Conservation (phyloP, 2,888 invertebrate species). For the Brassicogethes aeneus region DNA sequence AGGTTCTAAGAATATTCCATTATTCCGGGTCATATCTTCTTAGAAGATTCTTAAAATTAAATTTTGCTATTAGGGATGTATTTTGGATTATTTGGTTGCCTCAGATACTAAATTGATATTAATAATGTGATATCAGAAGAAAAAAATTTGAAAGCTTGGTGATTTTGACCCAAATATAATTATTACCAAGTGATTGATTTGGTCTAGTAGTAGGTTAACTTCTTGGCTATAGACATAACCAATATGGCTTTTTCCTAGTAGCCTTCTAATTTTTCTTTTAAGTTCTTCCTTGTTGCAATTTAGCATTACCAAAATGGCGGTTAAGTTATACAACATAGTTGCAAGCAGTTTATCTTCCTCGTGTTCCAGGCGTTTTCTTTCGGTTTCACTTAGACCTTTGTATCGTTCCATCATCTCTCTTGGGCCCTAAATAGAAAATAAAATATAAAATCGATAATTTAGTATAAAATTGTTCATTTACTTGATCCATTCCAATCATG, state of each 20-base stretch:
- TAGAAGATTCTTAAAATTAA: too few relatives aligned
- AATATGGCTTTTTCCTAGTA: conserved; percentile 97
- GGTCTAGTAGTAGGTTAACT: conserved; percentile 92
- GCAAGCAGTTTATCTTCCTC: conserved; percentile 95
- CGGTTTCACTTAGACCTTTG: conserved; percentile 84
- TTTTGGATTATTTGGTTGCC: too few relatives aligned
- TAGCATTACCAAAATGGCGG: conserved; percentile 91
- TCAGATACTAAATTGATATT: too few relatives aligned
- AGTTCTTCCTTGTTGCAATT: conserved; percentile 77
- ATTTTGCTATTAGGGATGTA: too few relatives aligned
- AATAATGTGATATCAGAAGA: too few relatives aligned
- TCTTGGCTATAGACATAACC: conserved; percentile 96
- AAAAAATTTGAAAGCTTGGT: too few relatives aligned
- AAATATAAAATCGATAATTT: not conserved
- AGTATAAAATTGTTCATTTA: conserved; percentile 17
- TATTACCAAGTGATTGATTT: conserved; percentile 86
- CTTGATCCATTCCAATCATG: conserved; percentile 98
- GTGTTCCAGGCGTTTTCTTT: conserved; percentile 89
- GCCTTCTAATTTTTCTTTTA: conserved; percentile 76
- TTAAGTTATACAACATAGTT: conserved; percentile 92
- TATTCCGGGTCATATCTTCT: too few relatives aligned
- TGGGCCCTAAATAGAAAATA: conserved; percentile 57
- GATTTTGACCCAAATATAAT: too few relatives aligned
- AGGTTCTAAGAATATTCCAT: too few relatives aligned
- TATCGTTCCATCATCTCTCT: conserved; percentile 99